Base-by-base conservation (phyloP, 2,113 vertebrate genomes). In the Paramisgurnus dabryanus region DNA sequence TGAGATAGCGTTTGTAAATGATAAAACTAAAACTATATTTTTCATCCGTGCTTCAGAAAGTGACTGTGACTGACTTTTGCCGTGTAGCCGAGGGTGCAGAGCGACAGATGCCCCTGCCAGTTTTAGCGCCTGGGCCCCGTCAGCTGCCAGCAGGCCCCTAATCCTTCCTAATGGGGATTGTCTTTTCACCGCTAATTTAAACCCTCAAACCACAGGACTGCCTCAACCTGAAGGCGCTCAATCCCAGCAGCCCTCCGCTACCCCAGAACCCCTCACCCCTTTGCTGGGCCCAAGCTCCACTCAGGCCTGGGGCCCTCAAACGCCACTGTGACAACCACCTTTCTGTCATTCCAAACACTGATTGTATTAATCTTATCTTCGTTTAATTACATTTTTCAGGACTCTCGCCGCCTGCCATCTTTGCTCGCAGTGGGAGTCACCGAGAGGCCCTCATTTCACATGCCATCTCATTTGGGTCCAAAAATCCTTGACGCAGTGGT, bases 101-200 rank as follows among this genome's bases (percentile, higher is more conserved):
- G 86, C 91, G 91, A 92, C 86, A 88, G 92, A 92, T 91, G 91
- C 91, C 90, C 90, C 91, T 91, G 90, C 91, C 90, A 90, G 88
- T 90, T 88, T 91, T 90, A 88, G 88, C 79, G 83, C 71, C 80
- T 81, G 75, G 65, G 71, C 87, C 90, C 89, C 89, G 87, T 85
- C 75, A 68, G 70, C 88, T 89, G 90, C 90, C 92, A 91, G 90
- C 92, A 89, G 88, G 90, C 91, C 89, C 90, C 91, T 93, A 93
- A 93, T 94, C 92, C 92, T 89, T 92, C 89, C 90, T 94, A 93
- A 94, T 93, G 92, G 93, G 91, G 91, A 91, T 92, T 93, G 91
- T 92, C 93, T 93, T 93, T 92, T 90, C 90, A 84, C 87, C 81
- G 89, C 90, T 93, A 93, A 93, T 93, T 93, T 93, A 93, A 93